Evolutionary conservation across 2,888 invertebrate genomes (phyloP).

Genomic region (Ditylenchus weischeri): DNA sequence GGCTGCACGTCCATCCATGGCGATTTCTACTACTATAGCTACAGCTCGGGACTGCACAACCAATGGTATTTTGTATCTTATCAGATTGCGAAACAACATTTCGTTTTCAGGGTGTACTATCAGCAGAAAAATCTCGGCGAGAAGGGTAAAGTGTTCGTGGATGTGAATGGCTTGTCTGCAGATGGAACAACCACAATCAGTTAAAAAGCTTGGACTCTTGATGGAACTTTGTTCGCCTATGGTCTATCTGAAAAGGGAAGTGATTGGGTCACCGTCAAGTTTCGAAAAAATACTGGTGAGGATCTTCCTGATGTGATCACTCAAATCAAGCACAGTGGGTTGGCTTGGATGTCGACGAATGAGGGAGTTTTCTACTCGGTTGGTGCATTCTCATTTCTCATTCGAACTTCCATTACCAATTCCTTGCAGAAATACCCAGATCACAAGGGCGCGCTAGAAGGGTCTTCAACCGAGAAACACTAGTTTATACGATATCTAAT

Average conservation of each 20-base stretch:
- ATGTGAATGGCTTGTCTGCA: conserved; percentile 83
- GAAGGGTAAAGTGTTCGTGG: conserved; percentile 76
- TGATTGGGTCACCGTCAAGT: conserved; percentile 84
- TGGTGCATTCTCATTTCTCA: background rate
- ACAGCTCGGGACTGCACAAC: conserved; percentile 93
- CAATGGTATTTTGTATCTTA: background rate
- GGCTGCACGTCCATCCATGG: conserved; percentile 81
- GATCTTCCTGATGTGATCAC: conserved; percentile 84
- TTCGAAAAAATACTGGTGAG: conserved; percentile 65
- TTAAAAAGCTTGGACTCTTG: conserved; percentile 77
- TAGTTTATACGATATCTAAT: too few species aligned
- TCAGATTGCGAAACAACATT: background rate
- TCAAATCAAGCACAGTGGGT: conserved; percentile 84
- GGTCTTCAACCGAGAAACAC: conserved; percentile 82
- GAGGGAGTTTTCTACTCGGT: conserved; percentile 81
- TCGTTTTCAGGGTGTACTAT: conserved; percentile 63
- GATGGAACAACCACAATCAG: conserved; percentile 74
- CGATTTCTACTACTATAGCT: conserved; percentile 80
- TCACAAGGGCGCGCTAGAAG: conserved; percentile 69
- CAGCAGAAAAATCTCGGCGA: conserved; percentile 76
- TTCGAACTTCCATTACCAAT: background rate
- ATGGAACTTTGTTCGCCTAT: conserved; percentile 86
- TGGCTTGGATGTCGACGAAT: conserved; percentile 92
- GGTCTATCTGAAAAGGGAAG: conserved; percentile 87
- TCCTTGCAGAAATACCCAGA: conserved; percentile 57